Percentiles rank a stretch among this genome's conserved stretches.
phyloP scores from a whole-genome alignment of 2,113 vertebrate genomes.

The Macroglossus sobrinus region DNA sequence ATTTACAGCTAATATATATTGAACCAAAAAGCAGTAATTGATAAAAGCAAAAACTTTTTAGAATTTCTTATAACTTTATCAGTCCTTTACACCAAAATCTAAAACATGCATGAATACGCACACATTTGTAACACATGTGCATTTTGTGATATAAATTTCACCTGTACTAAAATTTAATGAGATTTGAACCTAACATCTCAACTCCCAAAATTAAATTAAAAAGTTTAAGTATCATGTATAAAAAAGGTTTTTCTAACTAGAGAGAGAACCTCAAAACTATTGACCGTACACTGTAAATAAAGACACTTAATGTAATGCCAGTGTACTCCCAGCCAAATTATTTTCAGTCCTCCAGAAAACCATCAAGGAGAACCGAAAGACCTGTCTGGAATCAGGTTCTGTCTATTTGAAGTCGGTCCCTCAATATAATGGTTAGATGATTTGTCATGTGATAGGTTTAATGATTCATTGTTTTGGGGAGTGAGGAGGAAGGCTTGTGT shows the following conservation, averaged over 20 bases:
- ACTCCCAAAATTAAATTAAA: not conserved
- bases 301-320: not conserved
- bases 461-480: not conserved
- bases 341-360: not conserved
- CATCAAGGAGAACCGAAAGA: not conserved
- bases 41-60: not conserved
- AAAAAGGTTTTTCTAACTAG: not conserved
- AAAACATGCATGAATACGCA: not conserved
- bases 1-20: not conserved
- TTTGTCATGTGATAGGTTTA: not conserved
- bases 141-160: not conserved
- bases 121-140: not conserved
- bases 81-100: not conserved
- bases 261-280: not conserved
- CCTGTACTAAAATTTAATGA: not conserved
- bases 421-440: not conserved
- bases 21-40: not conserved
- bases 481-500: not conserved
- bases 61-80: not conserved
- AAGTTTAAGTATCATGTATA: not conserved
- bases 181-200: not conserved
- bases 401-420: not conserved
- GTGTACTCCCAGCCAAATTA: not conserved
- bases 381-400: not conserved
- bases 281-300: not conserved